phyloP scores from a whole-genome alignment of 2,888 invertebrate genomes.

The Theretra japonica region DNA sequence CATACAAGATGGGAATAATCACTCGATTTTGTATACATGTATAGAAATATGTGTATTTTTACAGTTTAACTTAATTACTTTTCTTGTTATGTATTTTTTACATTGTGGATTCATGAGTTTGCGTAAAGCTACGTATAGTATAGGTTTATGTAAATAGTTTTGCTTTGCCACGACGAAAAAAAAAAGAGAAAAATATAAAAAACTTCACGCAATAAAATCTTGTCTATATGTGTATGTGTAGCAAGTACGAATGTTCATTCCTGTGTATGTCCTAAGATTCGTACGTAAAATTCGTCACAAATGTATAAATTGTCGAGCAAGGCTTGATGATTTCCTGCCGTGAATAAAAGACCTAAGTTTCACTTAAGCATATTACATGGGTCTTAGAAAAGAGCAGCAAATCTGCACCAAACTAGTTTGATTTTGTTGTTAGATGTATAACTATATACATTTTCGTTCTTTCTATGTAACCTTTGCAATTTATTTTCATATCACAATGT shows the following conservation, averaged over 20 bases:
- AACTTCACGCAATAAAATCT: conserved; percentile 54
- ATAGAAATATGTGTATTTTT: conserved; percentile 63
- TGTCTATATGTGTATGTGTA: conserved; percentile 38
- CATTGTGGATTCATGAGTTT: conserved; percentile 57
- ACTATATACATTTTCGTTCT: conserved; percentile 8
- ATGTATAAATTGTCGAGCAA: conserved; percentile 19
- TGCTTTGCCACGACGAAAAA: conserved; percentile 54
- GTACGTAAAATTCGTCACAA: conserved; percentile 34
- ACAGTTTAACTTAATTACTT: conserved; percentile 55
- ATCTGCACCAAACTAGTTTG: conserved; percentile 11
- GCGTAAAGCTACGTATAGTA: conserved; percentile 64
- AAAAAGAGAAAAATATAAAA: conserved; percentile 43
- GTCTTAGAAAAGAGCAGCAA: conserved; percentile 3
- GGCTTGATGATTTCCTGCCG: conserved; percentile 21
- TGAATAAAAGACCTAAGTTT: neutral
- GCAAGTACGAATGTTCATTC: conserved; percentile 29
- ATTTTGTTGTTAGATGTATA: conserved; percentile 8
- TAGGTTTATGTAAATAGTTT: conserved; percentile 79
- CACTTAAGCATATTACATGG: neutral
- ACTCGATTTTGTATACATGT: conserved; percentile 59
- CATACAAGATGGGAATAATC: conserved; percentile 50
- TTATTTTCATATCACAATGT: conserved; percentile 38
- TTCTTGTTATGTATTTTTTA: conserved; percentile 54
- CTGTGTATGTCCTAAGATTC: conserved; percentile 29
- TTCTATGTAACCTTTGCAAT: conserved; percentile 35